Percentiles rank a stretch among this genome's conserved stretches.
phyloP scores from a whole-genome alignment of 2,797 vertebrate genomes.

The Rhabdophis nuchalis region DNA sequence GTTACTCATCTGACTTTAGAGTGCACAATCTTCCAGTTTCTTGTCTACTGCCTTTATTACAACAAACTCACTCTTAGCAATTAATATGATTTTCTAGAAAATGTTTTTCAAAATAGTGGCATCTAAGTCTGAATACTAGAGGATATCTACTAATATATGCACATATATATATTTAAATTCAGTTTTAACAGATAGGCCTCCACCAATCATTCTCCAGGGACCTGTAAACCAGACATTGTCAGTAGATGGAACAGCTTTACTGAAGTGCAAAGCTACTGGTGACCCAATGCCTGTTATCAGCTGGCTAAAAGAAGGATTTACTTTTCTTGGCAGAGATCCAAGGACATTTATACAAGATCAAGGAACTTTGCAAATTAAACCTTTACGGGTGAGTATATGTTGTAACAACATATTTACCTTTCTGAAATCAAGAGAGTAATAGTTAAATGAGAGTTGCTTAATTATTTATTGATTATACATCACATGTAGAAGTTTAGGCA shows the following conservation, averaged over 20 bases:
- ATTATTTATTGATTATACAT: background rate
- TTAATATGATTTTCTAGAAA: background rate
- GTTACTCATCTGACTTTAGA: background rate
- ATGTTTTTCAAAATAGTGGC: background rate
- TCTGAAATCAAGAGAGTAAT: background rate
- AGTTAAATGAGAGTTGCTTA: background rate
- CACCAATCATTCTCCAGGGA: slow-evolving; percentile 96
- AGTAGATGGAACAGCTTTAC: slow-evolving; percentile 85
- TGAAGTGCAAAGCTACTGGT: slow-evolving; percentile 94
- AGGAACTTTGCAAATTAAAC: slow-evolving; percentile 93
- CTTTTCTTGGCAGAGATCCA: slow-evolving; percentile 91
- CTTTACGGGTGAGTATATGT: slow-evolving; percentile 77
- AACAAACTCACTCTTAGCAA: background rate
- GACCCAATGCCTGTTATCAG: slow-evolving; percentile 95
- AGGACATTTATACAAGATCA: slow-evolving; percentile 90
- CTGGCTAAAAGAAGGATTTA: slow-evolving; percentile 96
- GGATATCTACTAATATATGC: background rate
- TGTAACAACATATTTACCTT: slow-evolving; percentile 2
- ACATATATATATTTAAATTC: slow-evolving; percentile 40
- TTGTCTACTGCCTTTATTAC: background rate
- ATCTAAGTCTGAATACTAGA: background rate
- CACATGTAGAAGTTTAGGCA: background rate
- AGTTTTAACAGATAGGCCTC: slow-evolving; percentile 96
- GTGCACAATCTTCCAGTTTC: background rate
- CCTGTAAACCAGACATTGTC: slow-evolving; percentile 91